Evolutionary conservation across 2,797 vertebrate species (phyloP).

Genomic region (Gobio occitaniae): DNA sequence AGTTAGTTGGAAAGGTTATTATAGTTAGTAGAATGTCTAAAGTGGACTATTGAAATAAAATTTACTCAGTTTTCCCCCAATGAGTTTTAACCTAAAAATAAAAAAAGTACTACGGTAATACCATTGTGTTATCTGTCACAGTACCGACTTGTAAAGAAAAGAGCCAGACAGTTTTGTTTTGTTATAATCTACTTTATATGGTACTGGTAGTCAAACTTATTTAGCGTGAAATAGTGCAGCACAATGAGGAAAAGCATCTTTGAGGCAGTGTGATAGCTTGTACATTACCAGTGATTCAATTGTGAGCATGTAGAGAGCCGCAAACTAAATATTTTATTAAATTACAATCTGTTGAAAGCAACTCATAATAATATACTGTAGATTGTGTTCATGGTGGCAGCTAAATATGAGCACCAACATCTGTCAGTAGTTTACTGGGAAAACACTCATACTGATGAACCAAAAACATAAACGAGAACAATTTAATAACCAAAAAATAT

Average conservation of each 20-base stretch:
- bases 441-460: conserved; percentile 17
- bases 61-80: too few species aligned
- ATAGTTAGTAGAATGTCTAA: too few species aligned
- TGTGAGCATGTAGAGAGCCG: conserved; percentile 9
- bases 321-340: conserved; percentile 21
- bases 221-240: conserved; percentile 15
- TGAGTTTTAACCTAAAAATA: not conserved
- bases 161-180: not conserved
- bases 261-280: conserved; percentile 11
- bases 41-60: too few species aligned
- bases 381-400: conserved; percentile 7
- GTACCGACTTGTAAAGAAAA: not conserved
- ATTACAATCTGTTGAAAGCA: conserved; percentile 30
- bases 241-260: conserved; percentile 17
- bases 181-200: conserved; percentile 5
- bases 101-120: not conserved
- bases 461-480: conserved; percentile 18
- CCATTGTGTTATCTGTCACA: not conserved
- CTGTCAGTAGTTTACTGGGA: conserved; percentile 28
- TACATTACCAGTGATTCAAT: conserved; percentile 23
- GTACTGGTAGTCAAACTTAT: not conserved
- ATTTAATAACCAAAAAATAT: conserved; percentile 34
- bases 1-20: too few species aligned
- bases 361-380: conserved; percentile 18
- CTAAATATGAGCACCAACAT: conserved; percentile 14